Evolutionary conservation across 2,888 invertebrate genomes (phyloP).

Genomic region (Heteropelma amictum): DNA sequence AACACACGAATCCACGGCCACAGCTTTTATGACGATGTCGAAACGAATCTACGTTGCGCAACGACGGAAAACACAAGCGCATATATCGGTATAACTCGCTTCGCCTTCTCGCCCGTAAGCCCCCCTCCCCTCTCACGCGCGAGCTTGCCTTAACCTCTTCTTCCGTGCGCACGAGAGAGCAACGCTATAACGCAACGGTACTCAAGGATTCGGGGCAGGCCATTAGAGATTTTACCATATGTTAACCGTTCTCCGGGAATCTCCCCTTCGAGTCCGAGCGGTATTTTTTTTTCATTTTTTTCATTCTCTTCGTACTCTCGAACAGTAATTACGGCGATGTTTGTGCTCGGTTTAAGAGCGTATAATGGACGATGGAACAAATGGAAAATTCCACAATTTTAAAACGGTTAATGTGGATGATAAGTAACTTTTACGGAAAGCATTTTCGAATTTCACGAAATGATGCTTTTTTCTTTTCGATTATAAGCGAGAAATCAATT

Average conservation of each 20-base stretch:
- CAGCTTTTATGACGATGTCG: conserved; percentile 23
- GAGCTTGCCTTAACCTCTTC: not conserved
- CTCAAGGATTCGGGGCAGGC: conserved; percentile 41
- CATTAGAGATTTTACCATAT: conserved; percentile 40
- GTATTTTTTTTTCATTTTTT: not conserved
- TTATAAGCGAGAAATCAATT: too few relatives aligned
- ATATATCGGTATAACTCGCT: conserved; percentile 4
- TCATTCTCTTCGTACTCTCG: not conserved
- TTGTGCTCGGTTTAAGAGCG: too few relatives aligned
- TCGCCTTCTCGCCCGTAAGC: not conserved
- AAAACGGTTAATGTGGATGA: too few relatives aligned
- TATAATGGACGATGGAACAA: too few relatives aligned
- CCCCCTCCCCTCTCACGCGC: not conserved
- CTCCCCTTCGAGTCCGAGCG: not conserved
- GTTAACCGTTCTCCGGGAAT: not conserved
- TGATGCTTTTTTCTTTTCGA: too few relatives aligned
- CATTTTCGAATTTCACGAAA: too few relatives aligned
- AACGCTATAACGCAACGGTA: conserved; percentile 24
- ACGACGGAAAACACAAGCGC: conserved; percentile 15
- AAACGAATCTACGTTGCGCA: conserved; percentile 25
- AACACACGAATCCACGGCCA: not conserved
- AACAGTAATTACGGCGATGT: not conserved
- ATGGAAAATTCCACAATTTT: too few relatives aligned
- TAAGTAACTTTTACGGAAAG: too few relatives aligned
- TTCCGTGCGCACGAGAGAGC: not conserved